phyloP scores from a whole-genome alignment of 1,140 invertebrate species.

The Homarus americanus region DNA sequence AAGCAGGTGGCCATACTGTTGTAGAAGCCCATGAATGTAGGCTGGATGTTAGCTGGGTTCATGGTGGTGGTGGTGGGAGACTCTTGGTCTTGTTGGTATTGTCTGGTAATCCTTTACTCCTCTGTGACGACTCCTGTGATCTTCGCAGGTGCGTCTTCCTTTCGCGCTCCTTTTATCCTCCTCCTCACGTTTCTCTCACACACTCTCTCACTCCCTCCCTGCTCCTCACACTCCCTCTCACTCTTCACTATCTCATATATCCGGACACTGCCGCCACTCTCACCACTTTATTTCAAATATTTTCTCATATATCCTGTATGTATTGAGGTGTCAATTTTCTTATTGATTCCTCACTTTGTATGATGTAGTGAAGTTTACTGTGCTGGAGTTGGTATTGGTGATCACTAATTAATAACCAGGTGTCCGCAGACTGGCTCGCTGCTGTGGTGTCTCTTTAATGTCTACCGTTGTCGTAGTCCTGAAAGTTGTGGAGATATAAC shows the following conservation, averaged over 20 bases:
- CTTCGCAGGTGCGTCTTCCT: background rate
- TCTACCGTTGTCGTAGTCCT: background rate
- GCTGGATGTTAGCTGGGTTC: conserved; percentile 67
- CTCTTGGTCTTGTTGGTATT: background rate
- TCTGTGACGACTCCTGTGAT: background rate
- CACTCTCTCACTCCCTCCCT: conserved; percentile 9
- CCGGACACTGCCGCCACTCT: background rate
- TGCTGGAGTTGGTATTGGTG: background rate
- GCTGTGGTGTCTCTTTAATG: background rate
- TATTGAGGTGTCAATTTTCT: background rate
- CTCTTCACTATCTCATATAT: conserved; percentile 2
- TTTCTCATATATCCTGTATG: background rate
- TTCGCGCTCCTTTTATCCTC: background rate
- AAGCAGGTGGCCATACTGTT: conserved; percentile 74
- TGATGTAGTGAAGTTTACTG: no score
- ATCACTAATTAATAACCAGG: background rate
- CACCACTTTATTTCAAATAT: background rate
- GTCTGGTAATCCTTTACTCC: background rate
- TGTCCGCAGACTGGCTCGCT: background rate
- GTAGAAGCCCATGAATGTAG: conserved; percentile 70
- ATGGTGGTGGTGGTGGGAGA: conserved; percentile 28
- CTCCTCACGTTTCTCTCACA: background rate
- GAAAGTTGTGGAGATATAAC: background rate
- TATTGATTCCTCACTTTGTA: background rate
- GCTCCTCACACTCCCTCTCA: conserved; percentile 16